Conservation (phyloP, 2,113 vertebrate species). For the Alligator mississippiensis region DNA sequence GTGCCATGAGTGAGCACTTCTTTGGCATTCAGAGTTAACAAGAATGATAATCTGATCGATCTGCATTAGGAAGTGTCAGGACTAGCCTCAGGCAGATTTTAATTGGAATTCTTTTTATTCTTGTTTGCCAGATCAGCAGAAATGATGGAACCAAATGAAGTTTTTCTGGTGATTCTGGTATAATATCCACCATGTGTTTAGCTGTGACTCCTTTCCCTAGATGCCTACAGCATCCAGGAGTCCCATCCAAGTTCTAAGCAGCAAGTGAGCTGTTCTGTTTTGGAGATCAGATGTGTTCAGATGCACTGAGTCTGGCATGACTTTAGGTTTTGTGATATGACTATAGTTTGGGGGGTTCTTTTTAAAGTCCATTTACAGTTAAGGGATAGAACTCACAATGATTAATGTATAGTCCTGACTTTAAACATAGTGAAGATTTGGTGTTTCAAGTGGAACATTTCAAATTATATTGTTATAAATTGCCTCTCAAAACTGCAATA, state of each 20-base stretch:
- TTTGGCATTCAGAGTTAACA: not conserved
- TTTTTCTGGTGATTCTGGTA: not conserved
- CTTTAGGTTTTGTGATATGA: no score
- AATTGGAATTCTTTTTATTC: not conserved
- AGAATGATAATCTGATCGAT: not conserved
- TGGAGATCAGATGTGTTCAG: no score
- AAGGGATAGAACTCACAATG: not conserved
- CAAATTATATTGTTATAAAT: not conserved
- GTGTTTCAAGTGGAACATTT: rapidly evolving
- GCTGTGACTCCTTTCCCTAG: not conserved
- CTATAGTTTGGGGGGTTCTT: no score
- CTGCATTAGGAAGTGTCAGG: not conserved
- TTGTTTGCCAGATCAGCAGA: not conserved
- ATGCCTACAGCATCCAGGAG: no score
- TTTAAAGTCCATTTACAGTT: not conserved
- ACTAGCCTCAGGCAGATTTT: not conserved
- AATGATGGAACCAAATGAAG: not conserved
- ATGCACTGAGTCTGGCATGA: no score
- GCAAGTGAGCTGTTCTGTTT: no score
- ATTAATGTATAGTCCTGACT: not conserved
- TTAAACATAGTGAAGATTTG: not conserved
- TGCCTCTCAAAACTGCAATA: not conserved
- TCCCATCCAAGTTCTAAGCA: no score
- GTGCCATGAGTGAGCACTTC: not conserved
- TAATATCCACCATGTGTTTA: not conserved